Evolutionary conservation across 2,113 vertebrate species (phyloP).

Genomic region (Saguinus imperator): DNA sequence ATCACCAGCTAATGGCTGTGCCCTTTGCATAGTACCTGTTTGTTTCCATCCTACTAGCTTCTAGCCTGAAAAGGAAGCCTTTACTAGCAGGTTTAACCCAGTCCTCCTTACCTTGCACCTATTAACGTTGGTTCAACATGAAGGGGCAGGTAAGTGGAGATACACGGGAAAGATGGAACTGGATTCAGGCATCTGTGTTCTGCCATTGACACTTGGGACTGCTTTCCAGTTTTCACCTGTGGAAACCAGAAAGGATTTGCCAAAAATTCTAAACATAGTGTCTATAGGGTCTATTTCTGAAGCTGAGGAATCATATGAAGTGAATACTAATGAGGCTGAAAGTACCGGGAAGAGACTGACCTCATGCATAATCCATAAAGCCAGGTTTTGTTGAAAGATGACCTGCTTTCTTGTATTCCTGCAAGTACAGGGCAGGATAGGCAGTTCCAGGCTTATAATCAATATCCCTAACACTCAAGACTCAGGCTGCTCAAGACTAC

Average conservation of each 20-base stretch:
- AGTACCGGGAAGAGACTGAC: background rate
- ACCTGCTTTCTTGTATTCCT: background rate
- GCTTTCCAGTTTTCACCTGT: background rate
- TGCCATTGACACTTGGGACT: background rate
- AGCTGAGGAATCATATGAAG: background rate
- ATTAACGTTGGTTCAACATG: background rate
- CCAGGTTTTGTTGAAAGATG: background rate
- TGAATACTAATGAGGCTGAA: background rate
- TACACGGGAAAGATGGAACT: background rate
- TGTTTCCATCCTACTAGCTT: background rate
- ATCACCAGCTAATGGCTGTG: background rate
- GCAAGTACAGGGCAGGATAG: background rate
- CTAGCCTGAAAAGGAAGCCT: background rate
- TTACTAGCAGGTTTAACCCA: background rate
- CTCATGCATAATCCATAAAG: background rate
- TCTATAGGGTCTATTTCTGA: background rate
- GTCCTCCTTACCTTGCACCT: background rate
- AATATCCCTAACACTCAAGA: background rate
- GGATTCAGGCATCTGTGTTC: background rate
- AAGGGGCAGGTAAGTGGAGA: background rate
- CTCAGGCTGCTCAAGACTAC: background rate
- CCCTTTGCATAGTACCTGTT: background rate
- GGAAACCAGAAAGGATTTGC: background rate
- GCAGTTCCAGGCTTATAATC: background rate
- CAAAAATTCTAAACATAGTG: background rate